A percentile compares a stretch with the other conserved stretches of the same genome.
phyloP scores from a whole-genome alignment of 2,888 invertebrate species.

The Drosophila lacicola region DNA sequence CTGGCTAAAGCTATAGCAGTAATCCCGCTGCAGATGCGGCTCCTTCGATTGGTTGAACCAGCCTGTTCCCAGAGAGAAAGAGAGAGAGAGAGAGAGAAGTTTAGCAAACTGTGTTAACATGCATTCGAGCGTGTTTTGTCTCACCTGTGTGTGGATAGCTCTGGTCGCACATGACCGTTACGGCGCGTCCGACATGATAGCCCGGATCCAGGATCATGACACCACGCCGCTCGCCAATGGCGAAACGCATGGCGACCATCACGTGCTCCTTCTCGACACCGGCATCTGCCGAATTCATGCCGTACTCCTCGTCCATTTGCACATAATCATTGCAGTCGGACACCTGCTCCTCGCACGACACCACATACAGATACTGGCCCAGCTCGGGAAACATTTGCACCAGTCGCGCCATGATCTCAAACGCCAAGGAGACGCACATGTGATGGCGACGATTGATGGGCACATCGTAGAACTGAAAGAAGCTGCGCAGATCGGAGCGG shows the following conservation, averaged over 20 bases:
- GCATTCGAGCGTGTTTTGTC: neutral
- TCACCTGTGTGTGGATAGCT: slow-evolving; percentile 92
- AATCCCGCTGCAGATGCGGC: slow-evolving; percentile 91
- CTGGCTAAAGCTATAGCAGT: slow-evolving; percentile 91
- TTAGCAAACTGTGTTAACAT: neutral
- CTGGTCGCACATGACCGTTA: slow-evolving; percentile 94
- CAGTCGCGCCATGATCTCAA: slow-evolving; percentile 91
- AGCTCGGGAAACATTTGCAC: slow-evolving; percentile 89
- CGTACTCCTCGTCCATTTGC: slow-evolving; percentile 86
- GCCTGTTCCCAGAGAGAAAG: slow-evolving; percentile 85
- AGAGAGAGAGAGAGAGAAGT: neutral
- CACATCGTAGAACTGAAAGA: slow-evolving; percentile 92
- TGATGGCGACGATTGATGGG: slow-evolving; percentile 91
- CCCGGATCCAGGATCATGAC: slow-evolving; percentile 95
- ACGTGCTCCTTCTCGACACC: slow-evolving; percentile 94
- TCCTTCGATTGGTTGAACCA: slow-evolving; percentile 94
- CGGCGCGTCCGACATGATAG: slow-evolving; percentile 94
- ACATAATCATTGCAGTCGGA: slow-evolving; percentile 87
- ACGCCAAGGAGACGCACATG: slow-evolving; percentile 95
- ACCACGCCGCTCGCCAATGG: slow-evolving; percentile 90
- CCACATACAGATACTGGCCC: slow-evolving; percentile 89
- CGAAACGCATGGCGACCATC: slow-evolving; percentile 91
- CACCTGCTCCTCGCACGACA: slow-evolving; percentile 95
- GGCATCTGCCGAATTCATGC: slow-evolving; percentile 84
- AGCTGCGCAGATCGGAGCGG: slow-evolving; percentile 89